Evolutionary conservation across 2,797 vertebrate genomes (phyloP), one percentile per base, ranked within the genome.

Genomic region (Sebastes goodei): DNA sequence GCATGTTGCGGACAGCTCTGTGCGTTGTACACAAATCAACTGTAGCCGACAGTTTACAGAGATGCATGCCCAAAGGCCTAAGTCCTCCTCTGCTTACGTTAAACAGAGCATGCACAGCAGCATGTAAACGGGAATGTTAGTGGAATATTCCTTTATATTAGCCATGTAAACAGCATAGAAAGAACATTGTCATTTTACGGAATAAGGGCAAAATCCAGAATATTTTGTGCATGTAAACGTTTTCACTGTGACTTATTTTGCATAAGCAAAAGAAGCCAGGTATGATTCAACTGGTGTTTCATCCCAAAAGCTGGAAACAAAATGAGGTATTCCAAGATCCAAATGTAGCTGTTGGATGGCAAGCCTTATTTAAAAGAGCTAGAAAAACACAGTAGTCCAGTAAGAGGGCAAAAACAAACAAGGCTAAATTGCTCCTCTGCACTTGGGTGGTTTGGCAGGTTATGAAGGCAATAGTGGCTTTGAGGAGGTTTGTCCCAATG

Each of bases 391-490:
- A 92, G 89, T 81, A 91, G 92, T 88, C 90, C 93, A 91, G 92
- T 87, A 91, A 91, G 86, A 90, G 82, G 90, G 91, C 85, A 94
- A 94, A 94, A 94, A 92, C 93, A 95, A 95, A 95, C 92, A 94
- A 65, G 87, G 80, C 88, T 92, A 95, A 94, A 93, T 94, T 91
- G 91, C 93, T 88, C 91, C 92, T 92, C 87, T 94, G 90, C 93
- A 91, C 91, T 94, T 95, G 94, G 95, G 94, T 95, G 95, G 95
- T 91, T 95, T 95, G 95, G 95, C 94, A 90, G 87, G 89, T 95
- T 93, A 91, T 93, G 92, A 95, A 95, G 93, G 92, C 91, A 88
- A 82, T 78, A 89, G 92, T 90, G 90, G 90, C 92, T 95, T 94
- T 93, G 90, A 90, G 93, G 91, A 94, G 94, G 91, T 92, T 94